Evolutionary conservation across 2,797 vertebrate genomes (phyloP).

Genomic region (Sus cebifrons): DNA sequence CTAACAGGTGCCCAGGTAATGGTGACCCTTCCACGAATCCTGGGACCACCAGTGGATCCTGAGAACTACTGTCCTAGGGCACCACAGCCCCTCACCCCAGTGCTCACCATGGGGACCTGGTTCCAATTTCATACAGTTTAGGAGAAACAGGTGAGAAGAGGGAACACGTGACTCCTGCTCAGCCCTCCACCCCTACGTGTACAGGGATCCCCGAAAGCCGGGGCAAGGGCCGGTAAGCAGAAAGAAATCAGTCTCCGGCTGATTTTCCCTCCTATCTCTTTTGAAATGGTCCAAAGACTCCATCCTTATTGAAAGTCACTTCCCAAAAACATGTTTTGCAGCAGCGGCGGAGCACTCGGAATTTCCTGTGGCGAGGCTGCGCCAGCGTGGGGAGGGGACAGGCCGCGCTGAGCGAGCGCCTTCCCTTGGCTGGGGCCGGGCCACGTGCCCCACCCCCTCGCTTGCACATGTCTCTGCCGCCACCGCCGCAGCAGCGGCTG

Average conservation of each 20-base stretch:
- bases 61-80: not conserved
- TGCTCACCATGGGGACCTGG: not conserved
- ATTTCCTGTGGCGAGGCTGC: conserved; percentile 85
- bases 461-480: conserved; percentile 91
- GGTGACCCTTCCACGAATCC: not conserved
- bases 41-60: not conserved
- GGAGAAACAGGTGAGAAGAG: not conserved
- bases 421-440: conserved; percentile 85
- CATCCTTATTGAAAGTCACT: conserved; percentile 72
- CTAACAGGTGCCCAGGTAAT: not conserved
- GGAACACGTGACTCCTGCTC: not conserved
- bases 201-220: not conserved
- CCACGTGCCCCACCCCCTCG: conserved; percentile 90
- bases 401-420: conserved; percentile 74
- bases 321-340: conserved; percentile 86
- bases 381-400: conserved; percentile 74
- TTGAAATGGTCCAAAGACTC: conserved; percentile 42
- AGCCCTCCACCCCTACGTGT: not conserved
- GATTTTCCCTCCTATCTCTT: not conserved
- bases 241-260: not conserved
- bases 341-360: conserved; percentile 81
- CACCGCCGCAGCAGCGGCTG: conserved; percentile 87
- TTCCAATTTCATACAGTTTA: not conserved
- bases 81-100: not conserved
- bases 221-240: not conserved